A percentile compares a stretch with the other conserved stretches of the same genome.
These are phyloP conservation scores for Venustaconcha ellipsiformis DNA, from an alignment of 1,140 invertebrate genomes.

Conservation along the genomic window DNA sequence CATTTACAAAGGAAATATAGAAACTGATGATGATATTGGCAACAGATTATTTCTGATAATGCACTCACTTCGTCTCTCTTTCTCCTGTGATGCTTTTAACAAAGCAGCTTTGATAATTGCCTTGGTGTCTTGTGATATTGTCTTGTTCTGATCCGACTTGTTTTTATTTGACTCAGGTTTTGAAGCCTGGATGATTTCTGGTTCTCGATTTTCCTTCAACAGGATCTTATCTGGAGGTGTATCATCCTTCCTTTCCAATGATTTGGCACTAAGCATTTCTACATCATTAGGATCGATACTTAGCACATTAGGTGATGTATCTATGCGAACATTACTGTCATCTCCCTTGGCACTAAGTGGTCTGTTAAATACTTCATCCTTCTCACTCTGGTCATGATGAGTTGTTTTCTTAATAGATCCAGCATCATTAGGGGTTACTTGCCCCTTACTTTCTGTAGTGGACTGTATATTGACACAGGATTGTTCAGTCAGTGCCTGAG, in stretches of 20 bases:
- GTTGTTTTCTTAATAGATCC: neutral
- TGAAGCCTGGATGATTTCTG: conserved; percentile 1
- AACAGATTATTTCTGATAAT: neutral
- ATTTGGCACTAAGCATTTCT: conserved; percentile 66
- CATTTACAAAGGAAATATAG: neutral
- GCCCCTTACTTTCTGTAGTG: conserved; percentile 11
- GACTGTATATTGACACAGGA: neutral
- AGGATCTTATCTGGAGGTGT: neutral
- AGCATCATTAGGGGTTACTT: conserved; percentile 1
- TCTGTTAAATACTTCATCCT: conserved; percentile 36
- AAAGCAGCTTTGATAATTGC: conserved; percentile 61
- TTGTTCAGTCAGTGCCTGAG: neutral
- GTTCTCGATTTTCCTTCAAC: conserved; percentile 21
- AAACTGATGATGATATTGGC: neutral
- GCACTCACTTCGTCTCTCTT: conserved; percentile 50
- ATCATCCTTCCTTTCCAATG: conserved; percentile 33
- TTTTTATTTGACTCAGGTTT: neutral
- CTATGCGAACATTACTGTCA: conserved; percentile 31
- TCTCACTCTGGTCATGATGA: neutral
- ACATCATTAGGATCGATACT: conserved; percentile 44
- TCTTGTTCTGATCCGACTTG: conserved; percentile 40
- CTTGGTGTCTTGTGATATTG: conserved; percentile 62
- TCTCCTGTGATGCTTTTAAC: conserved; percentile 47
- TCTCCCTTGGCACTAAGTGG: conserved; percentile 36
- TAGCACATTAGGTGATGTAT: conserved; percentile 33